These are phyloP conservation scores for Sycophila sp. DNA, from an alignment of 1,140 invertebrate genomes.

Conservation along the genomic window DNA sequence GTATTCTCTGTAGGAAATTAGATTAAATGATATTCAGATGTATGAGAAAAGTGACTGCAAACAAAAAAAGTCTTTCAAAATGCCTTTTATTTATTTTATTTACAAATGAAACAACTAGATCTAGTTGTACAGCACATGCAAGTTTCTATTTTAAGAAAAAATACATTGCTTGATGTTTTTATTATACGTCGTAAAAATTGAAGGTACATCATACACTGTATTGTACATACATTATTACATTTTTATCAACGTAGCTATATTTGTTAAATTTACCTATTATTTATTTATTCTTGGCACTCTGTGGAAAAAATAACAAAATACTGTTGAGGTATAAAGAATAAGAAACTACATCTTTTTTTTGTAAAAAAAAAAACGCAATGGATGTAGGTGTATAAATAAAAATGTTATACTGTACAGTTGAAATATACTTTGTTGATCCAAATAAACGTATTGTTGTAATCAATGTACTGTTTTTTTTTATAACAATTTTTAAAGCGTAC, in stretches of 20 bases:
- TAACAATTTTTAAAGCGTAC: too few relatives aligned
- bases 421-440: too few relatives aligned
- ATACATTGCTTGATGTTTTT: neutral
- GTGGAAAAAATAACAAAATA: constrained; percentile 30
- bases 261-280: too few relatives aligned
- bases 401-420: too few relatives aligned
- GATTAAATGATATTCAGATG: too few relatives aligned
- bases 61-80: neutral
- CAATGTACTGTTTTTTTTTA: too few relatives aligned
- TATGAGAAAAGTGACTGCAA: neutral
- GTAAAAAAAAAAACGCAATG: neutral
- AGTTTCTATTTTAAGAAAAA: neutral
- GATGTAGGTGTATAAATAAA: neutral
- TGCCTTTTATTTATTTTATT: constrained; percentile 1
- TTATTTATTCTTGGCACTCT: constrained; percentile 18
- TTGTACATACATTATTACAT: constrained; percentile 49
- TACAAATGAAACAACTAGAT: constrained; percentile 9
- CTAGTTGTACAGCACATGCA: neutral
- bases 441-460: too few relatives aligned
- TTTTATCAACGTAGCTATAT: neutral
- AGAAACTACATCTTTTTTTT: constrained; percentile 2
- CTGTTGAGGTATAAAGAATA: constrained; percentile 31
- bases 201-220: too few relatives aligned
- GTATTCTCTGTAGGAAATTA: neutral
- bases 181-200: constrained; percentile 23